Evolutionary conservation across 2,797 vertebrate species (phyloP).

Genomic region (Hydrolagus colliei): DNA sequence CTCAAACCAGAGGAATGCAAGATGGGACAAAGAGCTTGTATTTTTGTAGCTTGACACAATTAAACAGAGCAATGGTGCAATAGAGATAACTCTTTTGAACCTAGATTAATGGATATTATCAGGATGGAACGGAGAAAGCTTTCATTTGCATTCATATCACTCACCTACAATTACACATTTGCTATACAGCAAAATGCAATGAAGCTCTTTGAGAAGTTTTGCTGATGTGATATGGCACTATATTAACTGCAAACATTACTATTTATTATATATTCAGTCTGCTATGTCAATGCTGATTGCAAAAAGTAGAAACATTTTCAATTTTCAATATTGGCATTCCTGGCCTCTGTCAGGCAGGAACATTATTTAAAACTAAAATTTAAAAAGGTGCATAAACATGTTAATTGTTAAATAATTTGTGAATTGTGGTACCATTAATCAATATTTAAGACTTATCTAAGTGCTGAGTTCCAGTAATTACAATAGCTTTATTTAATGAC

Average conservation of each 20-base stretch:
- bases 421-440: slow-evolving; percentile 1
- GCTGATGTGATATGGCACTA: too few species aligned
- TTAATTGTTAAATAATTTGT: not conserved
- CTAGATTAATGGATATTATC: not conserved
- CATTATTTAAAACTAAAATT: not conserved
- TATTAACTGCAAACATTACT: too few species aligned
- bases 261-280: not conserved
- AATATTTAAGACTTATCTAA: not conserved
- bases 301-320: not conserved
- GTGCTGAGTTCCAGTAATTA: slow-evolving; percentile 18
- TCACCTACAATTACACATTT: too few species aligned
- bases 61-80: not conserved
- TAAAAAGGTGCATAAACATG: not conserved
- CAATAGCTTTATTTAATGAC: slow-evolving; percentile 21
- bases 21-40: not conserved
- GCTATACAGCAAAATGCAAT: too few species aligned
- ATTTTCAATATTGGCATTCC: not conserved
- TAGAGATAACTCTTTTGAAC: not conserved
- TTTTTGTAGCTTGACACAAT: too few species aligned
- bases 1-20: not conserved
- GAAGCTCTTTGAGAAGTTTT: too few species aligned
- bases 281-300: not conserved
- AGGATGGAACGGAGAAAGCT: not conserved
- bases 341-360: not conserved
- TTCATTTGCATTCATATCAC: not conserved